Conservation (phyloP, 1,140 invertebrate species). For the Drosophila auraria region DNA sequence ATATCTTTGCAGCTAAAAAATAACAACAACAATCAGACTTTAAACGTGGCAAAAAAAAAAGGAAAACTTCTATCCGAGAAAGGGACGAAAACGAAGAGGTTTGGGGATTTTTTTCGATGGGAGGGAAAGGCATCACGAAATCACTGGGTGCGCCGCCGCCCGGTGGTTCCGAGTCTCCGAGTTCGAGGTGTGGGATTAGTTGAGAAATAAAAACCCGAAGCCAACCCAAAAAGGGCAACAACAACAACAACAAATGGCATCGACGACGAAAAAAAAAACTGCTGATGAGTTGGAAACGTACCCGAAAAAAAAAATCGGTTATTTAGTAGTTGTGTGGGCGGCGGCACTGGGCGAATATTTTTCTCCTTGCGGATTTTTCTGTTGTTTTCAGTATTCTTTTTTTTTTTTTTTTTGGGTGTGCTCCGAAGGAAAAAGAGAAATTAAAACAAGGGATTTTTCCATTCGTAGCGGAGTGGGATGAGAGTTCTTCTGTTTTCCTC, state of each 20-base stretch:
- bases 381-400: constrained; percentile 36
- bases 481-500: constrained; percentile 48
- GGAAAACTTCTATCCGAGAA: constrained; percentile 22
- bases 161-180: constrained; percentile 3
- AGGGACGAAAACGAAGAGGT: constrained; percentile 45
- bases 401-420: constrained; percentile 52
- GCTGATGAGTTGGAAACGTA: constrained; percentile 66
- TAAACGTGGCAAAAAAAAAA: constrained; percentile 41
- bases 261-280: constrained; percentile 50
- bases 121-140: constrained; percentile 56
- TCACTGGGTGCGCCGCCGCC: constrained; percentile 55
- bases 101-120: constrained; percentile 17
- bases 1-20: constrained; percentile 50
- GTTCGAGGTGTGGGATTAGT: constrained; percentile 62
- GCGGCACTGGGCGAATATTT: constrained; percentile 43
- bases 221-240: constrained; percentile 43
- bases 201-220: constrained; percentile 66
- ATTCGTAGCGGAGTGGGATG: constrained; percentile 27
- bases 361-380: constrained; percentile 44
- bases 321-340: constrained; percentile 65
- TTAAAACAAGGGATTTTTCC: constrained; percentile 62
- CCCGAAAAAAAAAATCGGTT: constrained; percentile 61
- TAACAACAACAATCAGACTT: constrained; percentile 26
- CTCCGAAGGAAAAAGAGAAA: constrained; percentile 50
- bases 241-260: constrained; percentile 21